A percentile compares a stretch with the other conserved stretches of the same genome.
These are phyloP conservation scores for Therioaphis trifolii DNA, from an alignment of 2,888 invertebrate species.

Conservation along the genomic window DNA sequence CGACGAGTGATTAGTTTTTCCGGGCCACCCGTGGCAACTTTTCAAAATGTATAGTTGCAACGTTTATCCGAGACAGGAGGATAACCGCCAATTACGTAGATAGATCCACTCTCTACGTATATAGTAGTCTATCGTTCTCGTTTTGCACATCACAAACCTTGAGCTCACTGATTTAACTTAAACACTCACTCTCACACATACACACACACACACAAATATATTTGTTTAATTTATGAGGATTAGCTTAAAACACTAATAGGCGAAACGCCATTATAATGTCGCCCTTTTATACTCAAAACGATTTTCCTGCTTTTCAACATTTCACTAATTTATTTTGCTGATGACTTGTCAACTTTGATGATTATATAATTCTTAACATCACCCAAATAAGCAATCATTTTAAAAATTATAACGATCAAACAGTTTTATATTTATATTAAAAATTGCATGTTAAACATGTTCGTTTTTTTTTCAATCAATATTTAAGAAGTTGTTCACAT, in stretches of 20 bases:
- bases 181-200: not conserved
- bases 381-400: not conserved
- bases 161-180: not conserved
- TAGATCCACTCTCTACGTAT: not conserved
- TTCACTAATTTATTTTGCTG: slow-evolving; percentile 22
- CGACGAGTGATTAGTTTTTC: slow-evolving; percentile 63
- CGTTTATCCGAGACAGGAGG: slow-evolving; percentile 40
- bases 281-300: not conserved
- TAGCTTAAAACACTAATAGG: slow-evolving; percentile 7
- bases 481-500: not conserved
- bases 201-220: not conserved
- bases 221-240: not conserved
- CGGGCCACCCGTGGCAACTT: slow-evolving; percentile 62
- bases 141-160: not conserved
- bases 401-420: not conserved
- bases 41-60: slow-evolving; percentile 38
- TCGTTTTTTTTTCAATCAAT: not conserved
- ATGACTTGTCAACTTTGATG: slow-evolving; percentile 15
- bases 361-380: slow-evolving; percentile 7
- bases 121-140: not conserved
- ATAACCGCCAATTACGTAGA: slow-evolving; percentile 46
- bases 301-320: slow-evolving; percentile 16
- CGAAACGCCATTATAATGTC: slow-evolving; percentile 18
- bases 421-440: not conserved
- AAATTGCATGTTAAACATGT: not conserved